Conservation (phyloP, 2,113 vertebrate genomes). For the Suncus etruscus region DNA sequence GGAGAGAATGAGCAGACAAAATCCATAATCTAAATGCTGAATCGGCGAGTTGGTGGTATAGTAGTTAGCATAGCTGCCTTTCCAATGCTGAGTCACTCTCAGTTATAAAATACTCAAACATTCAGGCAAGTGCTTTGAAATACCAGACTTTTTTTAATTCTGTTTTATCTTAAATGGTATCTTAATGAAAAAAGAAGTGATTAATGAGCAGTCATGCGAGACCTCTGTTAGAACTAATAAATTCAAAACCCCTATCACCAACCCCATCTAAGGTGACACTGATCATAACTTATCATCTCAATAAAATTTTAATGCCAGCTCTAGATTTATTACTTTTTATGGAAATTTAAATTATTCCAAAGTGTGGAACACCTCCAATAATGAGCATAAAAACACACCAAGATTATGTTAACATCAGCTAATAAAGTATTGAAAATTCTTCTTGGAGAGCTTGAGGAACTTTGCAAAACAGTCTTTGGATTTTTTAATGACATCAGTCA, state of each 20-base stretch:
- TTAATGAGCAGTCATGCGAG: conserved; percentile 49
- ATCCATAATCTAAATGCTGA: neutral
- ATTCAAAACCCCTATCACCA: conserved; percentile 52
- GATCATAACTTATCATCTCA: conserved; percentile 76
- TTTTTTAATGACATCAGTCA: conserved; percentile 11
- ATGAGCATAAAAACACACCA: conserved; percentile 75
- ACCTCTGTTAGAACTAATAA: conserved; percentile 64
- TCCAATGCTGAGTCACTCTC: neutral
- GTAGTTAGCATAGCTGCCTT: no score
- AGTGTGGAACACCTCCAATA: conserved; percentile 68
- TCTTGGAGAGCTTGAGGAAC: neutral
- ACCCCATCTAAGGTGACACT: conserved; percentile 57
- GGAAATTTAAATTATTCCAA: conserved; percentile 74
- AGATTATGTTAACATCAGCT: conserved; percentile 75
- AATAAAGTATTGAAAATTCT: conserved; percentile 27
- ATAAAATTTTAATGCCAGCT: conserved; percentile 77
- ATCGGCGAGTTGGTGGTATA: neutral
- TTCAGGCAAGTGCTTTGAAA: neutral
- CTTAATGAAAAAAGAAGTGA: conserved; percentile 53
- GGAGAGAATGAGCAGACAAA: conserved; percentile 14
- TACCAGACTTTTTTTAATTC: neutral
- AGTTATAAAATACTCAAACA: neutral
- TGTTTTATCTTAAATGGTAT: conserved; percentile 47
- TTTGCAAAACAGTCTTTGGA: neutral
- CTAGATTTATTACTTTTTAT: conserved; percentile 71